phyloP scores from a whole-genome alignment of 2,888 invertebrate species.

The Liopterus haemorrhoidalis region DNA sequence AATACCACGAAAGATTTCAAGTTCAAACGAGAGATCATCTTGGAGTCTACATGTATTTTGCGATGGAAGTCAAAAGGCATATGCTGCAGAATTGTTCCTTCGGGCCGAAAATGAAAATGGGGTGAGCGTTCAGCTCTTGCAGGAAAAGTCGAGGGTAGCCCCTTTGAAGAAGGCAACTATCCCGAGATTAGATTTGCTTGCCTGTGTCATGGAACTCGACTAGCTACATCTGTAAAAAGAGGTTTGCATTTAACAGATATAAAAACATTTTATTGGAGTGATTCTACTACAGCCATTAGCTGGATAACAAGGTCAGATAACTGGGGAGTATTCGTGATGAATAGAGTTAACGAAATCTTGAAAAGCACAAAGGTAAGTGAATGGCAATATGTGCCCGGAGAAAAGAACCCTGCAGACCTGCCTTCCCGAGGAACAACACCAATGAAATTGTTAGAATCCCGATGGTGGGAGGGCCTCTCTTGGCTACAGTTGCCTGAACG shows the following conservation, averaged over 20 bases:
- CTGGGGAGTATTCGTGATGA: conserved; percentile 27
- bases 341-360: conserved; percentile 34
- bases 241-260: conserved; percentile 3
- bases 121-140: conserved; percentile 30
- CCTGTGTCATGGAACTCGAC: conserved; percentile 31
- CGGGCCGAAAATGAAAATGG: neutral
- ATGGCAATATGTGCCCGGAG: conserved; percentile 35
- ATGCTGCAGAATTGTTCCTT: neutral
- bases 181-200: conserved; percentile 36
- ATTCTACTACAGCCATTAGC: conserved; percentile 31
- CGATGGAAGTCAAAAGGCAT: neutral
- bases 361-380: conserved; percentile 18
- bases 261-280: conserved; percentile 30
- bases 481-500: neutral
- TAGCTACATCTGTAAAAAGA: conserved; percentile 19
- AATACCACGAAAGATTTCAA: conserved; percentile 4
- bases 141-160: conserved; percentile 34
- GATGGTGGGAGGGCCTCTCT: neutral
- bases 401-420: conserved; percentile 35
- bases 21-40: neutral
- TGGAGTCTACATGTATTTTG: neutral
- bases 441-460: neutral
- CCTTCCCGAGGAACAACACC: no score
- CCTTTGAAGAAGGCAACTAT: conserved; percentile 30
- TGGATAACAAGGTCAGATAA: conserved; percentile 30